phyloP scores from a whole-genome alignment of 2,888 invertebrate genomes.

The Cantharis rustica region DNA sequence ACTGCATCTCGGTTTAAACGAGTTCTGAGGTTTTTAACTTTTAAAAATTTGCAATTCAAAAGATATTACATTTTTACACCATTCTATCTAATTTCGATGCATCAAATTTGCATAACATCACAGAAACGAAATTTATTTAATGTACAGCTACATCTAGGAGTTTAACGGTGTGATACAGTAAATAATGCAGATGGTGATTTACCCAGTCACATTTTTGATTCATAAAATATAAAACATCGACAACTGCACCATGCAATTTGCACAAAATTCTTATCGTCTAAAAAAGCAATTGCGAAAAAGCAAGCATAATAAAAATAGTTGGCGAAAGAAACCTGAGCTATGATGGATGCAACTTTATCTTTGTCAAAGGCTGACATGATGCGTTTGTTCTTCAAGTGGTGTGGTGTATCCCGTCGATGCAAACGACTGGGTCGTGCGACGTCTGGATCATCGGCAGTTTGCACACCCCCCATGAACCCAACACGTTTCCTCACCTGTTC shows the following conservation, averaged over 20 bases:
- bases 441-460: slow-evolving; percentile 57
- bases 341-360: slow-evolving; percentile 75
- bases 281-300: not conserved
- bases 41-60: not conserved
- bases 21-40: not conserved
- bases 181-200: not conserved
- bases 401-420: slow-evolving; percentile 95
- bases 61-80: not conserved
- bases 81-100: not conserved
- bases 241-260: not conserved
- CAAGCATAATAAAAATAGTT: slow-evolving; percentile 9
- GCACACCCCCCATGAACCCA: slow-evolving; percentile 63
- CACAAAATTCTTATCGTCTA: not conserved
- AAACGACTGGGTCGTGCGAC: slow-evolving; percentile 68
- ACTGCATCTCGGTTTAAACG: not conserved
- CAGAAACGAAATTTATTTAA: not conserved
- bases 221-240: not conserved
- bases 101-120: not conserved
- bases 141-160: not conserved
- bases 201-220: not conserved
- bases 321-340: slow-evolving; percentile 64
- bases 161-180: not conserved
- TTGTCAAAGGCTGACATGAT: slow-evolving; percentile 71
- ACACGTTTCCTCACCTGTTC: slow-evolving; percentile 64
- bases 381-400: slow-evolving; percentile 98